Base-by-base conservation (phyloP, 1,140 invertebrate genomes). In the Stegodyphus dumicola region DNA sequence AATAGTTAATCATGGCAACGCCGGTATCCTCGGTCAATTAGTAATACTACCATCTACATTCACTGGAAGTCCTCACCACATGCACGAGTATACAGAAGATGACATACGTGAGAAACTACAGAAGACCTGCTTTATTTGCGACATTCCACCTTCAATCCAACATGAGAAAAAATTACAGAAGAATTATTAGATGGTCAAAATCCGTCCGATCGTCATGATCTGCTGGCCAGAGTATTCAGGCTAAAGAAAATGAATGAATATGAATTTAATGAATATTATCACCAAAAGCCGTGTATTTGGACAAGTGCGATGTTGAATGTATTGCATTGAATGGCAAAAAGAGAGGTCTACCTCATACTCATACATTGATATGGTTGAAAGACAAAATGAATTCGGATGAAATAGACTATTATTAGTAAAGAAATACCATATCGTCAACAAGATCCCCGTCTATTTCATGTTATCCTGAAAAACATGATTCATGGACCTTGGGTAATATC, bases 391-490 rank as follows among this genome's bases (percentile, higher is more conserved):
- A 7, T 6, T 33, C 70, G 0, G 48, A 33, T 6, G n/a, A 70
- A 66, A 74, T 86, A 48, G 67, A 88, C 7, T 5, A 10, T 87
- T 0, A 60, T 88, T 6, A 76, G 13, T 17, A 75, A 80, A 18
- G 67, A 87, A 77, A 18, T 87, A 52, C 76, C 75, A n/a, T 48
- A 87, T 66, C 5, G 10, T 11, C 18, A 79, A 11, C n/a, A 5
- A 10, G 64, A 87, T 81, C 17, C 17, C 11, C n/a, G 51, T 11
- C 54, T 73, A 49, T n/a, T 77, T 49, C 11, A 54, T 77, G 48
- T 74, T 18, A 13, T 77, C 6, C 70, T 17, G 15, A 69, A 76
- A 77, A 90, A 91, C 76, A 92, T 92, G 92, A 91, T 92, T 54
- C 65, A 86, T 56, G 52, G 70, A 13, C 56, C 69, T 49, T 77